Evolutionary conservation across 2,888 invertebrate genomes (phyloP), one percentile per base, ranked within the genome.

Genomic region (Ametastegia equiseti): DNA sequence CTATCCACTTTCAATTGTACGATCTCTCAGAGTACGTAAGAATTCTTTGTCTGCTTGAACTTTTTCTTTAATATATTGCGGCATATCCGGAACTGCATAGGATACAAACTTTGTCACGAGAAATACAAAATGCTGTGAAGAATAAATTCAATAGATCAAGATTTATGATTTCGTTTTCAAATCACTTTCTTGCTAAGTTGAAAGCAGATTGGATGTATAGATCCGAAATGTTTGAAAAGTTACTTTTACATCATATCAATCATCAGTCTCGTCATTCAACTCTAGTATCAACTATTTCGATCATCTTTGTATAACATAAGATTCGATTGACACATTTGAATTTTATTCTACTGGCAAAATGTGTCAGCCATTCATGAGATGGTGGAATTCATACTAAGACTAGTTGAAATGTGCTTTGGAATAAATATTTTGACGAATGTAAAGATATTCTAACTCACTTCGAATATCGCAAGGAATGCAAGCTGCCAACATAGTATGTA

Each of bases 31-130:
- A 36, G 54, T 75, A 2, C 75, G 75, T 36, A 75, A 19, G 19
- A 75, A 75, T 54, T 54, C 75, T 75, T 75, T 50, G 39, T 75
- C 75, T 36, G 75, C 75, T 75, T 75, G 75, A 36, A 54, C 75
- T 75, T 75, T 75, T 50, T 75, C 75, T 50, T 75, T 75, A 6
- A 75, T 75, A 23, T 75, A 75, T 54, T 54, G 75, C 9, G 75
- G 75, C 75, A 75, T 75, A 33, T 54, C 23, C 50, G 75, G 36
- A n/a, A 75, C 13, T 50, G 54, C 54, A 33, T 75, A 19, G 33
- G 75, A 75, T 75, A 54, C 4, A 33, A 75, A 50, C 23, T 54
- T 30, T 19, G 75, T 75, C 7, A 54, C 50, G 54, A n/a, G 36
- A 39, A 75, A 75, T 36, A 75, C 75, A 27, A 75, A 54, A 54